Conservation (phyloP, 2,797 vertebrate genomes). For the Rhinoraja longicauda region DNA sequence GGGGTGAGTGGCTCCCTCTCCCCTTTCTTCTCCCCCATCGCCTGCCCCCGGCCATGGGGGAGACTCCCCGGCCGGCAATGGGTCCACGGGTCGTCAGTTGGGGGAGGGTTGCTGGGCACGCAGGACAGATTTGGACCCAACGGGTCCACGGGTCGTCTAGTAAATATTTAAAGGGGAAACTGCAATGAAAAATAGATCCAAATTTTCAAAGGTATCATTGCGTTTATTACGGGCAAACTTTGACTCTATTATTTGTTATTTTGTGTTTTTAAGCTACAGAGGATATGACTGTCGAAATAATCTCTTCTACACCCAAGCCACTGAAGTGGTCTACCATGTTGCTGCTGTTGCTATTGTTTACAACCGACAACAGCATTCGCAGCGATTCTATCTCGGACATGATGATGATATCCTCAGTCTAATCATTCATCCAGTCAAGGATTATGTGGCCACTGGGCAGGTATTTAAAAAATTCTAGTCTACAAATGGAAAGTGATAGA, state of each 20-base stretch:
- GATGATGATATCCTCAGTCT: slow-evolving; percentile 90
- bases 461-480: slow-evolving; percentile 49
- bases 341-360: slow-evolving; percentile 82
- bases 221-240: too few species aligned
- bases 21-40: too few species aligned
- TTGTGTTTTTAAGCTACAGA: slow-evolving; percentile 69
- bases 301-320: slow-evolving; percentile 84
- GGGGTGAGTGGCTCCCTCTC: too few species aligned
- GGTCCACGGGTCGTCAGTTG: too few species aligned
- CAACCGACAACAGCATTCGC: slow-evolving; percentile 76
- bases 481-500: neutral
- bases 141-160: too few species aligned
- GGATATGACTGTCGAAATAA: slow-evolving; percentile 93
- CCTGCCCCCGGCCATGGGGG: too few species aligned
- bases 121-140: too few species aligned
- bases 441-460: slow-evolving; percentile 84
- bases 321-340: slow-evolving; percentile 87
- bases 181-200: too few species aligned
- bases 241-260: slow-evolving; percentile 31
- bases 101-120: too few species aligned
- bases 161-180: too few species aligned
- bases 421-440: slow-evolving; percentile 81
- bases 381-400: slow-evolving; percentile 86
- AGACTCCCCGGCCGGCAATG: too few species aligned
- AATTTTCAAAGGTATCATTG: too few species aligned